Base-by-base conservation (phyloP, 2,113 vertebrate species). In the Channa argus region DNA sequence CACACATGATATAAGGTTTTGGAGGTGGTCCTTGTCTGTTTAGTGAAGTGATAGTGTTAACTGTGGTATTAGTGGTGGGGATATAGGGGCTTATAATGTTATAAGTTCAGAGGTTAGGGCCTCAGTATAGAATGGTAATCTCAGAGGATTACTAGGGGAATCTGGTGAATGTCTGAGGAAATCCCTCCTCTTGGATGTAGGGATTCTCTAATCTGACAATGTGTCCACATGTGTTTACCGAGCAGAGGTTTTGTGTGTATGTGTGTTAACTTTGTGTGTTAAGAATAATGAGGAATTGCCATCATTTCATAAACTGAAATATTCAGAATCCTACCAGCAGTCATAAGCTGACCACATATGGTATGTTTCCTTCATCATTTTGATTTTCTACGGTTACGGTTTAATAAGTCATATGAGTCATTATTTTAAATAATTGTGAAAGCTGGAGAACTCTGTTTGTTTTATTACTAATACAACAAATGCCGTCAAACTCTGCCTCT, bases 121-220 rank as follows among this genome's bases (percentile, higher is more conserved):
- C 80, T 87, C 9, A 1, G 77, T 91, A 85, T 88, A 84, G 82
- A 73, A 83, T 72, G 76, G 77, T 91, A 92, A 92, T 91, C 89
- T 85, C 33, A 0, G 24, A 46, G 83, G 91, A 93, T 91, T 91
- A 91, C 80, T 1, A 62, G 13, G 45, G 33, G 82, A 89, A 88
- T 91, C 88, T 88, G 73, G 75, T 82, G 74, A 91, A 91, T 86
- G 91, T 91, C 86, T 86, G 81, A 63, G 89, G 86, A 91, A 91
- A 92, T 91, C 86, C 87, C 74, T 70, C 67, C 71, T 75, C 74
- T 66, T 36, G 83, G 87, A 91, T 87, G 82, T 65, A 52, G 46
- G 55, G 71, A 75, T 78, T 76, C 84, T 65, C 71, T 66, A 60
- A 66, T 15, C 56, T 44, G 46, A 65, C 45, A 65, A 49, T 49